Conservation (phyloP, 64 coral and sea anemone genomes). For the Hydrozoanthus tunicans region DNA sequence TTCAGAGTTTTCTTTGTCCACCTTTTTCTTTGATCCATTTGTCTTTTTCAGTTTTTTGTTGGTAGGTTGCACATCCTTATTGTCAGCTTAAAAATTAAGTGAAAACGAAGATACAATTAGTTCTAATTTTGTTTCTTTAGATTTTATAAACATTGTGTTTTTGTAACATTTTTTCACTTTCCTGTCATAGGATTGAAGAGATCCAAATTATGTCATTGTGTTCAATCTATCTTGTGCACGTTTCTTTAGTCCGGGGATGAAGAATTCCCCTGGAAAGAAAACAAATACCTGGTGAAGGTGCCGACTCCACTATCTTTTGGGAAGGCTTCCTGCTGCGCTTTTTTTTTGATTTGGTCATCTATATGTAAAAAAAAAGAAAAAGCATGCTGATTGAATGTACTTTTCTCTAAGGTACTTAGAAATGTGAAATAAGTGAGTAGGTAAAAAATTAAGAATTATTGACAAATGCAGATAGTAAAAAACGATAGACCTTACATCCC, state of each 20-base stretch:
- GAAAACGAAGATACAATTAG: not conserved
- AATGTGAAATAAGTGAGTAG: too few species aligned
- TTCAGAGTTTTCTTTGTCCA: constrained; percentile 1
- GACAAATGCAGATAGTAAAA: too few species aligned
- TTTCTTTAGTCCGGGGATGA: not conserved
- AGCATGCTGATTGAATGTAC: constrained; percentile 6
- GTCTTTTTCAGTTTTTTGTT: not conserved
- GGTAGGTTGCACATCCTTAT: constrained; percentile 13
- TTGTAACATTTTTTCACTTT: not conserved
- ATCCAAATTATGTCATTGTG: too few species aligned
- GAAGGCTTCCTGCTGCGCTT: constrained; percentile 22
- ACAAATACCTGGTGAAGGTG: not conserved
- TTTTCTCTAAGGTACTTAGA: not conserved
- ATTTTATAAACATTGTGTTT: not conserved
- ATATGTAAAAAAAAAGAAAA: constrained; percentile 18
- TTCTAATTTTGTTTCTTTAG: not conserved
- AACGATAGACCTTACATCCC: too few species aligned
- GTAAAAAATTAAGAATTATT: too few species aligned
- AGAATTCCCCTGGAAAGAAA: constrained; percentile 10
- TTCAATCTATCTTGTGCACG: too few species aligned
- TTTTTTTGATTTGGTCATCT: constrained; percentile 13
- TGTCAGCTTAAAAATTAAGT: constrained; percentile 9
- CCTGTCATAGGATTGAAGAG: too few species aligned
- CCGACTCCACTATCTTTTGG: constrained; percentile 38
- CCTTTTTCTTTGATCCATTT: not conserved